Evolutionary conservation across 2,888 invertebrate species (phyloP), one percentile per base, ranked within the genome.

Genomic region (Mechanitis mazaeus): DNA sequence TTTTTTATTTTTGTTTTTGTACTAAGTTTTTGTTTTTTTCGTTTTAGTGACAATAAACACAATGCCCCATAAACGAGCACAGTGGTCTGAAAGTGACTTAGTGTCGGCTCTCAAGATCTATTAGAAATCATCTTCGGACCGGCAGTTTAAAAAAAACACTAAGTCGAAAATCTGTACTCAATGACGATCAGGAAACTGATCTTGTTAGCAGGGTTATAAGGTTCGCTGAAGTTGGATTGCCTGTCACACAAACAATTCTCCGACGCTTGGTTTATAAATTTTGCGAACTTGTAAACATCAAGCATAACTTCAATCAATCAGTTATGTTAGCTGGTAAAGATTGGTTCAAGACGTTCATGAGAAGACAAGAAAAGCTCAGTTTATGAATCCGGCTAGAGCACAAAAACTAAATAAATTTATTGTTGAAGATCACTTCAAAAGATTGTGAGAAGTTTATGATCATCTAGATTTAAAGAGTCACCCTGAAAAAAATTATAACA

Each of bases 1-100:
- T 46, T 88, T 75, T 50, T 94, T 69, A 0, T 92, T 91, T 2
- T 78, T 83, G 74, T 28, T 38, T 11, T 31, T 54, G 45, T 9
- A 42, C 2, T 7, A 42, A 42, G 9, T 42, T 42, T 42, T 42
- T 7, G 9, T 9, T 42, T 42, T 6, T 9, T 42, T 42, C 9
- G 9, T 42, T 42, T 7, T 9, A 42, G 42, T 6, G 9, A 42
- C 9, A 42, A 42, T 42, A 42, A 42, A 9, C 42, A 42, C 42
- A 42, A 42, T 42, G 42, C 58, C 55, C 33, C 47, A 7, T 35
- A 56, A 56, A 33, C 60, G 45, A 42, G 56, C 55, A 50, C 33
- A 42, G 53, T 55, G 59, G 59, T 60, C 55, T 38, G 60, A 56
- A 53, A 50, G 50, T 33, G 56, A 60, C 4, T 31, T 59, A 38